Conservation (phyloP, 2,113 vertebrate genomes). For the Albula goreensis region DNA sequence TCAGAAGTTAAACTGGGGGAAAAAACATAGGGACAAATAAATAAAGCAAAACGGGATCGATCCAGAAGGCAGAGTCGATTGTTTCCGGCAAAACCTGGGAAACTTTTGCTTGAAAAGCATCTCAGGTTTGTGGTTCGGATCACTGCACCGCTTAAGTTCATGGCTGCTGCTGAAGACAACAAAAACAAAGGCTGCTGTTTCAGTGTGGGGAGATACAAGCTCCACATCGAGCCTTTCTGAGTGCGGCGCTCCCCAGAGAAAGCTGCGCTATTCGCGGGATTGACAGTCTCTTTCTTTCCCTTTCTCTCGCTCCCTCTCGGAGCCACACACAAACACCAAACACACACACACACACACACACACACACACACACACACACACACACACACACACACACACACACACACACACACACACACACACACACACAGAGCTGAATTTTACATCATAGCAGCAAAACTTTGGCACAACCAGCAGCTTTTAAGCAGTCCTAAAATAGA, state of each 20-base stretch:
- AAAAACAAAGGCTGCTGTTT: neutral
- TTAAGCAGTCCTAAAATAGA: neutral
- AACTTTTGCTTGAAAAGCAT: neutral
- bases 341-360: neutral
- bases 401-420: neutral
- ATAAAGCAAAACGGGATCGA: neutral
- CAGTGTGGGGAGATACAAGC: neutral
- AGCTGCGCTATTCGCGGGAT: neutral
- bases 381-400: neutral
- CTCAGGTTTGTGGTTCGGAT: neutral
- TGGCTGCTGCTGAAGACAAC: neutral
- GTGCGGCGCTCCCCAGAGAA: neutral
- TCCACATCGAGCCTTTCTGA: no score
- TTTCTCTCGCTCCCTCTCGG: neutral
- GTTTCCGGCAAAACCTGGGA: neutral
- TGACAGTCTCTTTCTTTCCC: neutral
- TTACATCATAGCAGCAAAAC: constrained; percentile 5
- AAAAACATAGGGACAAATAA: neutral
- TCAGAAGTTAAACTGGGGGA: neutral
- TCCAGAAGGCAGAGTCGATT: neutral
- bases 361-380: neutral
- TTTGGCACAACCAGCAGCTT: constrained; percentile 9
- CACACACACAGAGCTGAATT: neutral
- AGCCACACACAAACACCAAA: neutral
- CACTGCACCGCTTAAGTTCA: neutral